Conservation (phyloP, 2,888 invertebrate genomes). For the Dryomyza anilis region DNA sequence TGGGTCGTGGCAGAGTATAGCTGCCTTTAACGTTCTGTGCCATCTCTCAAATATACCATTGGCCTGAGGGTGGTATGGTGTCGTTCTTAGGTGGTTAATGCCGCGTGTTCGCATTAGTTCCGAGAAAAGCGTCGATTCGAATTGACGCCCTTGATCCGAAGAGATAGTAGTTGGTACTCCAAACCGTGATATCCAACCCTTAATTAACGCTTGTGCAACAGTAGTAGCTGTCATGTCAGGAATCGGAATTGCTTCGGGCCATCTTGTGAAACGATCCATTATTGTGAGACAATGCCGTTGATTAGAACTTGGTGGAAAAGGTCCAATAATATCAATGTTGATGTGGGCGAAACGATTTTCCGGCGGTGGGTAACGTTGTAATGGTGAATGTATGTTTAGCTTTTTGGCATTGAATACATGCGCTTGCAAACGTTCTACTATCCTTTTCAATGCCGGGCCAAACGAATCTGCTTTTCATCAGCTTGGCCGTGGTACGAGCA, state of each 20-base stretch:
- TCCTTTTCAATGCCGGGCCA: neutral
- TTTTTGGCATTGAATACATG: neutral
- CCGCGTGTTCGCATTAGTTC: neutral
- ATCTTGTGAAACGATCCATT: no score
- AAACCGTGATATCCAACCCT: neutral
- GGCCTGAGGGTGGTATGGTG: conserved; percentile 26
- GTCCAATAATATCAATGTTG: neutral
- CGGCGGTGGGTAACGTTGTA: neutral
- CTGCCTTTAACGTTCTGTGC: no score
- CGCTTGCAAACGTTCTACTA: neutral
- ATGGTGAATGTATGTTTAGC: neutral
- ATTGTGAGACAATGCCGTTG: no score
- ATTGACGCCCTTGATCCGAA: no score
- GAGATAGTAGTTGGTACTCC: neutral
- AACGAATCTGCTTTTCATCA: no score
- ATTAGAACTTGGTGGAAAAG: no score
- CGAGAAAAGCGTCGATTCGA: no score
- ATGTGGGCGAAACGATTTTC: neutral
- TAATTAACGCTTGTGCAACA: no score
- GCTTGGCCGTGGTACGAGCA: no score
- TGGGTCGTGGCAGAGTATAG: no score
- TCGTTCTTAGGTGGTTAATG: conserved; percentile 6
- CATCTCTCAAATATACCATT: conserved; percentile 23
- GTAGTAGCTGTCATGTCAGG: no score
- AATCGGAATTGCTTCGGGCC: no score